These are phyloP conservation scores for Panurus biarmicus DNA, from an alignment of 2,113 vertebrate species.

Conservation along the genomic window DNA sequence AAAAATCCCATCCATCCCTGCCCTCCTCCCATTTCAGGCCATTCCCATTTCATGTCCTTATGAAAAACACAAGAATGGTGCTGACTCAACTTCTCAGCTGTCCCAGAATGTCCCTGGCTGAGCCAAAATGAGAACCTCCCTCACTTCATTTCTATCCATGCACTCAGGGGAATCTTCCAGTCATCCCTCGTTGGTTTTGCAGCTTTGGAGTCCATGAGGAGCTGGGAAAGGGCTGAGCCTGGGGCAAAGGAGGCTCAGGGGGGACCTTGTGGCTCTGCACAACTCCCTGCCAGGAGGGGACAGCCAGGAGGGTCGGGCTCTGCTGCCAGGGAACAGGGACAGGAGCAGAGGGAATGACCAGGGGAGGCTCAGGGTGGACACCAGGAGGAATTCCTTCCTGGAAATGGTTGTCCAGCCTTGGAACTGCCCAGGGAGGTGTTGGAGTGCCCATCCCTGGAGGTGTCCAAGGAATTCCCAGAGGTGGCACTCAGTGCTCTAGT, in stretches of 20 bases:
- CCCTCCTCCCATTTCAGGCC: neutral
- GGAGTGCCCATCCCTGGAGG: neutral
- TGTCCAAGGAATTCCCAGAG: neutral
- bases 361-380: neutral
- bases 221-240: neutral
- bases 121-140: neutral
- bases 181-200: neutral
- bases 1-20: too few species aligned
- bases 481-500: neutral
- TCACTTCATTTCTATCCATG: fast-evolving
- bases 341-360: neutral
- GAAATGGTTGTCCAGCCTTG: neutral
- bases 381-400: neutral
- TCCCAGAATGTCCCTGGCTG: neutral
- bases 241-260: neutral
- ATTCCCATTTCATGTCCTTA: neutral
- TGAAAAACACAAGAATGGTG: too few species aligned
- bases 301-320: neutral
- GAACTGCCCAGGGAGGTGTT: neutral
- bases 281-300: neutral
- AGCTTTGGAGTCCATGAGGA: neutral
- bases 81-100: neutral
- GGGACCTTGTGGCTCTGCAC: neutral
- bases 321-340: neutral
- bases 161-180: neutral